Conservation (phyloP, 2,797 vertebrate genomes). For the Amblyraja radiata region DNA sequence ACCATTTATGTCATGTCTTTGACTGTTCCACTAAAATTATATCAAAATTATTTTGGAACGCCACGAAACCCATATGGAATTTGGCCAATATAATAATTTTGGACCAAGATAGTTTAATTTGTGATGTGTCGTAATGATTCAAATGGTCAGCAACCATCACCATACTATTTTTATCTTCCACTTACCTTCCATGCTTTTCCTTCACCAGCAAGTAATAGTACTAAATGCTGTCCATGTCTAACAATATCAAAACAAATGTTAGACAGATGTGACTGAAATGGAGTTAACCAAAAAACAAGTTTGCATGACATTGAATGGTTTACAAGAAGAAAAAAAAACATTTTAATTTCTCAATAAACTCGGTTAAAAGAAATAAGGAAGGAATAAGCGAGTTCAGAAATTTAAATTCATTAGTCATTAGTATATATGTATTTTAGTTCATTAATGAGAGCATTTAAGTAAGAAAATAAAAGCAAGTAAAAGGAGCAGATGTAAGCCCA, state of each 20-base stretch:
- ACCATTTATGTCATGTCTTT: not conserved
- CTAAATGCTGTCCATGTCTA: slow-evolving; percentile 84
- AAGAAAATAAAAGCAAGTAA: no score
- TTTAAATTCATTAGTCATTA: not conserved
- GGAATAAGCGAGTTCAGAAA: not conserved
- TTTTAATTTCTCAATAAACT: not conserved
- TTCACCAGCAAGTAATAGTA: slow-evolving; percentile 75
- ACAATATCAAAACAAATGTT: slow-evolving; percentile 50
- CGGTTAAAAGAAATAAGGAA: not conserved
- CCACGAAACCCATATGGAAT: not conserved
- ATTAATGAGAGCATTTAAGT: not conserved
- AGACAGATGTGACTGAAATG: not conserved
- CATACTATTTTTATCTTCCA: slow-evolving; percentile 27
- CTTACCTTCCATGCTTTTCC: slow-evolving; percentile 76
- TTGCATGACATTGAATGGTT: not conserved
- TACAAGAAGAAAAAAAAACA: not conserved
- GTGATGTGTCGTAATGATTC: not conserved
- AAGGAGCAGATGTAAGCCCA: no score
- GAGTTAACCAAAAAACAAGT: not conserved
- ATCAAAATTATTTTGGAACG: not conserved
- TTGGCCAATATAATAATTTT: not conserved
- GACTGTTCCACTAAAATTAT: not conserved
- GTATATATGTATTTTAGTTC: not conserved
- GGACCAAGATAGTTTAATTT: not conserved
- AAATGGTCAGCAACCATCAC: not conserved